phyloP scores from a whole-genome alignment of 1,140 invertebrate genomes.

The Aethina tumida region DNA sequence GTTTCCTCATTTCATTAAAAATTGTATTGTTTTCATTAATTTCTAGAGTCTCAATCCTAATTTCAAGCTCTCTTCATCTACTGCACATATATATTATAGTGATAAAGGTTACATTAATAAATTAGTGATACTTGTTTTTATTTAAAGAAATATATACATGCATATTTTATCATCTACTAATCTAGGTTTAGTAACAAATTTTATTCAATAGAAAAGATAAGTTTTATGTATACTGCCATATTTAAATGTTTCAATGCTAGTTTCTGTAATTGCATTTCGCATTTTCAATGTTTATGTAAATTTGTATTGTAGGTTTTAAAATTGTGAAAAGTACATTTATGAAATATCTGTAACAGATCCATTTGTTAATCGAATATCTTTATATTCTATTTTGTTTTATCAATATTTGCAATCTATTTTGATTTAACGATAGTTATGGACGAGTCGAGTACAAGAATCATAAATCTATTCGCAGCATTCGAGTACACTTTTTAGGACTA shows the following conservation, averaged over 20 bases:
- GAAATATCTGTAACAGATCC: too few species aligned
- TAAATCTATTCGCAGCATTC: too few species aligned
- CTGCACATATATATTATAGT: conserved; percentile 14
- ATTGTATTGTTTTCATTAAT: conserved; percentile 13
- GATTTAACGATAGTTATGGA: too few species aligned
- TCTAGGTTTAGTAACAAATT: conserved; percentile 7
- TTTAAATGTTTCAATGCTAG: conserved; percentile 1
- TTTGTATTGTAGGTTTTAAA: neutral
- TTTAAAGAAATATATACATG: conserved; percentile 5
- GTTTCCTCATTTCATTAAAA: conserved; percentile 12
- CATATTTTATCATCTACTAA: conserved; percentile 4
- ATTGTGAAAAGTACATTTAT: too few species aligned
- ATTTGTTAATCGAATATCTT: too few species aligned
- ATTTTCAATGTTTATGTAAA: neutral
- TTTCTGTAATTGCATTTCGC: neutral
- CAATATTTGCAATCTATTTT: too few species aligned
- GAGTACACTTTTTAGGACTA: too few species aligned
- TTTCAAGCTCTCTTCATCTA: conserved; percentile 19
- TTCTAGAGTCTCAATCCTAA: conserved; percentile 5
- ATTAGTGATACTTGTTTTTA: conserved; percentile 7
- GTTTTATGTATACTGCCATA: conserved; percentile 7
- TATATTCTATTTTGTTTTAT: too few species aligned
- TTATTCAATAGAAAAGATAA: conserved; percentile 2
- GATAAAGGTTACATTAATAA: conserved; percentile 7
- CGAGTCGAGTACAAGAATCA: too few species aligned